Conservation (phyloP, 2,888 invertebrate genomes). For the Andrena bucephala region DNA sequence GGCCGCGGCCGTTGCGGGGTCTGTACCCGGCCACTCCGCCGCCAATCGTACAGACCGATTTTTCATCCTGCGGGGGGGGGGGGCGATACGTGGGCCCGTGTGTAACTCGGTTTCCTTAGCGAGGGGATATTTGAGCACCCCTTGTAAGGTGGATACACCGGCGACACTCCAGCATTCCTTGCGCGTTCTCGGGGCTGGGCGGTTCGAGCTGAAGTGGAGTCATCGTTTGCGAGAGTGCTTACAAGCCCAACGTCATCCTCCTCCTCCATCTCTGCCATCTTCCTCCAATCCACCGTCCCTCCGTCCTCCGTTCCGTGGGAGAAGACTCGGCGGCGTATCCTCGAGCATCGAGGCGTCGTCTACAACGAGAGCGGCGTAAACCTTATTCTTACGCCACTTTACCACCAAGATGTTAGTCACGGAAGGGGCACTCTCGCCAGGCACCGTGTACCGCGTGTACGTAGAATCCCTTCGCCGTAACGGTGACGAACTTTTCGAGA, state of each 20-base stretch:
- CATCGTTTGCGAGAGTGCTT: slow-evolving; percentile 81
- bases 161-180: slow-evolving; percentile 80
- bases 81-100: slow-evolving; percentile 15
- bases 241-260: slow-evolving; percentile 77
- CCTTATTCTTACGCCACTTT: slow-evolving; percentile 85
- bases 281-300: slow-evolving; percentile 63
- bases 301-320: slow-evolving; percentile 64
- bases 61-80: background rate
- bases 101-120: slow-evolving; percentile 49
- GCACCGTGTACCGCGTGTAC: slow-evolving; percentile 42
- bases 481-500: slow-evolving; percentile 70
- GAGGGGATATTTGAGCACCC: slow-evolving; percentile 72
- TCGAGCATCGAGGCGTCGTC: slow-evolving; percentile 73
- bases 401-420: slow-evolving; percentile 80
- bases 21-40: too few species aligned
- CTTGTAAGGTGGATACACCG: slow-evolving; percentile 78
- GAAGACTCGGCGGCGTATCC: slow-evolving; percentile 73
- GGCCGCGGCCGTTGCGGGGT: too few species aligned
- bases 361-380: slow-evolving; percentile 78
- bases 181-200: slow-evolving; percentile 73
- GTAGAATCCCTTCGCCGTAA: slow-evolving; percentile 72
- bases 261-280: slow-evolving; percentile 66
- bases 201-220: slow-evolving; percentile 81
- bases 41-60: background rate
- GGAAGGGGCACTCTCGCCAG: slow-evolving; percentile 70